Base-by-base conservation (phyloP, 2,888 invertebrate genomes). In the Agrotis clavis region DNA sequence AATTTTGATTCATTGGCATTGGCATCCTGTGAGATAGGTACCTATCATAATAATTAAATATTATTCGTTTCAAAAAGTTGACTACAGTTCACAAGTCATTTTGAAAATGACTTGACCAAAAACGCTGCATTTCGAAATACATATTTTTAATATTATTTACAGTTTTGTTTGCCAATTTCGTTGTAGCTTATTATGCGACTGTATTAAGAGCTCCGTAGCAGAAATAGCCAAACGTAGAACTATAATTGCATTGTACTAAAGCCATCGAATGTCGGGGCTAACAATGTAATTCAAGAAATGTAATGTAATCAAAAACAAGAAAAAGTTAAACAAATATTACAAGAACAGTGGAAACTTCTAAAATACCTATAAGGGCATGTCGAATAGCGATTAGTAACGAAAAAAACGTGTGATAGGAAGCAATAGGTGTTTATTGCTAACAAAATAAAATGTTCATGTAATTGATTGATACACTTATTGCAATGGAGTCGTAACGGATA, bases 391-490 rank as follows among this genome's bases (percentile, higher is more conserved):
- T 82, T 61, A 61, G 35, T 63, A 65, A 63, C 54, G 57, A 70
- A 57, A 65, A n/a, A 64, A 50, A 60, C 14, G 41, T 2, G 18
- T 53, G 45, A 56, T 54, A 69, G 74, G 72, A 63, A 67, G 65
- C 59, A 64, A 68, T 73, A 74, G 57, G 62, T 67, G 53, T 82
- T 79, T 50, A 74, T 81, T 74, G 57, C 70, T 73, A 65, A 62
- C 65, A 68, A 76, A 70, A 65, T 64, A 67, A 65, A 51, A 51
- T 60, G 18, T 57, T 64, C 16, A 60, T 79, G 72, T 86, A 88
- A 87, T 89, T 88, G 87, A 89, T 88, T 90, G 90, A 88, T 90
- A 90, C 87, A 89, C 85, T 89, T 83, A 86, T 86, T 86, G 80
- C 87, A 77, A 76, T 86, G 77, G 74, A 86, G 88, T 90, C 87